phyloP scores from a whole-genome alignment of 2,113 vertebrate species.

The Syngnathus floridae region DNA sequence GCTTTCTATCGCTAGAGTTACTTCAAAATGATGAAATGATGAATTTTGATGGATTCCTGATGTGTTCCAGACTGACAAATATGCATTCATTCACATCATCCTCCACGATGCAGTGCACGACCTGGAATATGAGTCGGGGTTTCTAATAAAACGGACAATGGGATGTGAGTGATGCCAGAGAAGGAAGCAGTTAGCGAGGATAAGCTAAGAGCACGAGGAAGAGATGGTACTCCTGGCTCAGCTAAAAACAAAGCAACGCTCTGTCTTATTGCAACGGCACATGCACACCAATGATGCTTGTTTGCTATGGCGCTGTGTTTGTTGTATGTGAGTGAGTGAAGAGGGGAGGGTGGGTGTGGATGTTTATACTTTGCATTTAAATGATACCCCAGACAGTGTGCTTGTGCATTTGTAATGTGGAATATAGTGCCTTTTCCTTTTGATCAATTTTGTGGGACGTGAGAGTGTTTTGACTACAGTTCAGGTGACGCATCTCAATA shows the following conservation, averaged over 20 bases:
- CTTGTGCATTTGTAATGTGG: slow-evolving; percentile 37
- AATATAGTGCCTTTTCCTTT: slow-evolving; percentile 36
- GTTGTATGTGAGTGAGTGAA: slow-evolving; percentile 26
- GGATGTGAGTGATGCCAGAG: slow-evolving; percentile 15
- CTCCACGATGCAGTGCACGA: slow-evolving; percentile 7
- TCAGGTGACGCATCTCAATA: slow-evolving; percentile 2
- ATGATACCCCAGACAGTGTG: slow-evolving; percentile 35
- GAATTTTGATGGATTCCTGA: slow-evolving; percentile 10
- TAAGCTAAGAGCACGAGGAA: slow-evolving; percentile 47
- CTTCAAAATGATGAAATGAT: slow-evolving; percentile 12
- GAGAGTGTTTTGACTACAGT: slow-evolving; percentile 9
- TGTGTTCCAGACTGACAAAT: slow-evolving; percentile 6
- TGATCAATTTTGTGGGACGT: slow-evolving; percentile 32
- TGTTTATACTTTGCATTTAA: slow-evolving; percentile 59
- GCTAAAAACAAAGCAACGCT: slow-evolving; percentile 52
- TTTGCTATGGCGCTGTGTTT: slow-evolving; percentile 41
- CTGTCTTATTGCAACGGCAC: slow-evolving; percentile 51
- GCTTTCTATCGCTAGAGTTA: neutral
- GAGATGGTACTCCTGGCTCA: slow-evolving; percentile 30
- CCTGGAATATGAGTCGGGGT: slow-evolving; percentile 1
- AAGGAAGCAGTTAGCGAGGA: slow-evolving; percentile 36
- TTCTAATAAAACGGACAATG: slow-evolving; percentile 16
- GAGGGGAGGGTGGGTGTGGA: slow-evolving; percentile 3
- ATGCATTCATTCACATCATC: slow-evolving; percentile 13
- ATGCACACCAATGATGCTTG: slow-evolving; percentile 52